These are phyloP conservation scores for Trichonephila inaurata DNA, from an alignment of 1,140 invertebrate species.

Conservation along the genomic window DNA sequence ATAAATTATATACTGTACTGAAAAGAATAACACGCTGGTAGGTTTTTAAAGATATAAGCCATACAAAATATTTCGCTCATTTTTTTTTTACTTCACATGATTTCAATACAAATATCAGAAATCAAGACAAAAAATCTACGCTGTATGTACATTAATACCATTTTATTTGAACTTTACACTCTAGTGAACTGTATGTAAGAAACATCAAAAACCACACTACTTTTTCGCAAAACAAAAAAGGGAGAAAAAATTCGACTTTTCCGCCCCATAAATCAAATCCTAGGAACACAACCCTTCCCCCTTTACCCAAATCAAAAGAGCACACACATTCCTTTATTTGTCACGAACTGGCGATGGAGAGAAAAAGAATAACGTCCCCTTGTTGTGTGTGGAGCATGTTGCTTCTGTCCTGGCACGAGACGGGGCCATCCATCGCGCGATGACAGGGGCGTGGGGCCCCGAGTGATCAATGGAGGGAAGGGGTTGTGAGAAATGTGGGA, in stretches of 20 bases:
- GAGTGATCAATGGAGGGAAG: neutral
- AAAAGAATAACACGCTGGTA: too few relatives aligned
- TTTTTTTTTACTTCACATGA: too few relatives aligned
- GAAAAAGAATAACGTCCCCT: neutral
- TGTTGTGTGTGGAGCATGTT: neutral
- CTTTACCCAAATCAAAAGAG: neutral
- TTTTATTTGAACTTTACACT: too few relatives aligned
- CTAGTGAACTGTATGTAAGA: too few relatives aligned
- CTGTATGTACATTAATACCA: too few relatives aligned
- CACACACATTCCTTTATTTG: neutral
- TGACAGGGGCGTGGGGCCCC: conserved; percentile 10
- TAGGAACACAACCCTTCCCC: neutral
- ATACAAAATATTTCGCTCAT: too few relatives aligned
- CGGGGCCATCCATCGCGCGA: neutral
- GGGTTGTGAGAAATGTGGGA: conserved; percentile 10
- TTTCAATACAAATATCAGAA: too few relatives aligned
- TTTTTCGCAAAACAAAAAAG: too few relatives aligned
- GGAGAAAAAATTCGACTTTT: neutral
- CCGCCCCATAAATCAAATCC: conserved; percentile 20
- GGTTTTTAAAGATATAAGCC: too few relatives aligned
- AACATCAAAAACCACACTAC: too few relatives aligned
- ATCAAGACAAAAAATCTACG: too few relatives aligned
- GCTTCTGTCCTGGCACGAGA: conserved; percentile 11
- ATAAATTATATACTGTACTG: too few relatives aligned
- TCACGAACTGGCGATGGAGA: neutral